Evolutionary conservation across 2,113 vertebrate species (phyloP).

Genomic region (Apteryx mantelli): DNA sequence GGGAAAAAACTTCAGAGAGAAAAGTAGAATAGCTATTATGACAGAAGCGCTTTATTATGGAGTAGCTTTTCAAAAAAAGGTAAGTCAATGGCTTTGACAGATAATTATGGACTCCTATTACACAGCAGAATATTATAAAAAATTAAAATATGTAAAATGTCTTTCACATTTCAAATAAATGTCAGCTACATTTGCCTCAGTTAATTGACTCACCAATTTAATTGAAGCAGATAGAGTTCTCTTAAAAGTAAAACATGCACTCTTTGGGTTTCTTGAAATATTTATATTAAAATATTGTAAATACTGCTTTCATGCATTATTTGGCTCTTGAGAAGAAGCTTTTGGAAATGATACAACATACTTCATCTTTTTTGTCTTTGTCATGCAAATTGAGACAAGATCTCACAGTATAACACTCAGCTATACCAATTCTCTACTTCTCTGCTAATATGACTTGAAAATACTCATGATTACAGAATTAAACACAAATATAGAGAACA

Average conservation of each 20-base stretch:
- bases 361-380: not conserved
- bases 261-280: not conserved
- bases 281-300: not conserved
- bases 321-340: not conserved
- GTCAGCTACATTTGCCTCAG: not conserved
- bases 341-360: not conserved
- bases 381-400: not conserved
- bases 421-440: not conserved
- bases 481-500: not conserved
- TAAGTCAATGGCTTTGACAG: conserved; percentile 37
- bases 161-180: conserved; percentile 49
- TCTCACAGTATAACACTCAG: not conserved
- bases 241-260: not conserved
- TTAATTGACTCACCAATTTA: not conserved
- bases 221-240: not conserved
- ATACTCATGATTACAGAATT: not conserved
- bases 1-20: conserved; percentile 31
- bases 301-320: not conserved
- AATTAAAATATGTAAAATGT: conserved; percentile 38
- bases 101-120: conserved; percentile 59
- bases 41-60: conserved; percentile 24
- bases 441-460: not conserved
- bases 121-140: conserved; percentile 42
- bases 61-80: conserved; percentile 22
- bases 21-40: conserved; percentile 23